Base-by-base conservation (phyloP, 2,888 invertebrate genomes). In the Chloroclysta siterata region DNA sequence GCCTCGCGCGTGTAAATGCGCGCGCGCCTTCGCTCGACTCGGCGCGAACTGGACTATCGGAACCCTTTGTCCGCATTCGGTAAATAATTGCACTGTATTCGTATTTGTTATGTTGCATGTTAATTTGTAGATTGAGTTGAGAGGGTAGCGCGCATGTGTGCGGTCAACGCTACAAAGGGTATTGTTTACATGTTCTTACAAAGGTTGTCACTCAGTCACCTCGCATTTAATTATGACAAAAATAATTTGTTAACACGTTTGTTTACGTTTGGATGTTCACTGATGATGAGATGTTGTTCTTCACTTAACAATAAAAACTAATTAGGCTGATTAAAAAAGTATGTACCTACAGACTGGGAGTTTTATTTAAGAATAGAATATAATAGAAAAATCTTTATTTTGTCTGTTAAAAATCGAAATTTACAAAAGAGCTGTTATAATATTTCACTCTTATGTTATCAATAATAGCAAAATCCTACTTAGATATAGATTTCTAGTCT, bases 1-100 rank as follows among this genome's bases (percentile, higher is more conserved):
- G 54, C 42, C 71, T 75, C 80, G 84, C 85, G 85, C 81, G 74
- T 69, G 74, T 70, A 80, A 84, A 81, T 88, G 88, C 85, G 87
- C 85, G 71, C 75, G 84, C 86, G 84, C 82, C 71, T 71, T 53
- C 58, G 66, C 67, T 70, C 65, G 67, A 36, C 66, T 68, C 65
- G 47, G 61, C 65, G 68, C 65, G 63, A 70, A 76, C 73, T 73
- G 72, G 70, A 66, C 75, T 75, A 74, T 70, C 70, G 67, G 57
- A 64, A 77, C 80, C 80, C 86, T 84, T 87, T 85, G 86, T 85
- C 77, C 82, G 72, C 44, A 63, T 63, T 71, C 73, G 77, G 78
- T 72, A 76, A 81, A 78, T 81, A 68, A 80, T 81, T 83, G 79
- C 81, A 80, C 76, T 64, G 60, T 55, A 56, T 59, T 73, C 76